Conservation (phyloP, 35 echinoderm and acorn worm genomes). For the Holothuria glaberrima region DNA sequence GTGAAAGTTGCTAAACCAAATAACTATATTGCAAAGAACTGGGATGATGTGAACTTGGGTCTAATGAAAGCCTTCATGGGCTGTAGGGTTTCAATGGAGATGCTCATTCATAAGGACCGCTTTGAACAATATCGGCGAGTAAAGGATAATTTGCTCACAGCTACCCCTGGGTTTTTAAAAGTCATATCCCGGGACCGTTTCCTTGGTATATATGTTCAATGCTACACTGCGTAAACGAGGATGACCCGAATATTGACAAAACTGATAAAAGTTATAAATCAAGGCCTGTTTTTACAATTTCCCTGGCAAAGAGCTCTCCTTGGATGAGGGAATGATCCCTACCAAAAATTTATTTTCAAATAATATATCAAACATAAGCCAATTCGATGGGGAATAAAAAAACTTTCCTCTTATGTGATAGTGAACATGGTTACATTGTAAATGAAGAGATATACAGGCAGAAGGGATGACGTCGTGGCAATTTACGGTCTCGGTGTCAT, state of each 20-base stretch:
- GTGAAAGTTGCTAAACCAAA: constrained; percentile 43
- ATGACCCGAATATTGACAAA: constrained; percentile 19
- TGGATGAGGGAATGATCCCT: constrained; percentile 74
- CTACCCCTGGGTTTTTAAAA: neutral
- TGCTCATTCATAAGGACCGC: constrained; percentile 63
- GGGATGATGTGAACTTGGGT: constrained; percentile 19
- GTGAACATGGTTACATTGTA: constrained; percentile 47
- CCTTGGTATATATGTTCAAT: neutral
- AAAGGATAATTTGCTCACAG: neutral
- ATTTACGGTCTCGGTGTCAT: constrained; percentile 55
- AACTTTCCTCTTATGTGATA: constrained; percentile 59
- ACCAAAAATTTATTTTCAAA: constrained; percentile 59
- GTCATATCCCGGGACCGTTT: constrained; percentile 11
- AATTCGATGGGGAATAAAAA: constrained; percentile 48
- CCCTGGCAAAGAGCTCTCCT: constrained; percentile 34
- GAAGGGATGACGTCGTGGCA: constrained; percentile 30
- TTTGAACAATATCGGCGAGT: constrained; percentile 5
- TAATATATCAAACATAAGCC: constrained; percentile 66
- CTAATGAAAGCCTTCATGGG: constrained; percentile 14
- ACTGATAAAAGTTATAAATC: neutral
- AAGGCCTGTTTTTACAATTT: constrained; percentile 49
- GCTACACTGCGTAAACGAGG: constrained; percentile 3
- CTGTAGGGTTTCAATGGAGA: constrained; percentile 43
- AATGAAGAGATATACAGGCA: constrained; percentile 66
- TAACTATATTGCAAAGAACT: constrained; percentile 27